A percentile compares a stretch with the other conserved stretches of the same genome.
phyloP scores from a whole-genome alignment of 2,797 vertebrate species.

The Sternotherus odoratus region DNA sequence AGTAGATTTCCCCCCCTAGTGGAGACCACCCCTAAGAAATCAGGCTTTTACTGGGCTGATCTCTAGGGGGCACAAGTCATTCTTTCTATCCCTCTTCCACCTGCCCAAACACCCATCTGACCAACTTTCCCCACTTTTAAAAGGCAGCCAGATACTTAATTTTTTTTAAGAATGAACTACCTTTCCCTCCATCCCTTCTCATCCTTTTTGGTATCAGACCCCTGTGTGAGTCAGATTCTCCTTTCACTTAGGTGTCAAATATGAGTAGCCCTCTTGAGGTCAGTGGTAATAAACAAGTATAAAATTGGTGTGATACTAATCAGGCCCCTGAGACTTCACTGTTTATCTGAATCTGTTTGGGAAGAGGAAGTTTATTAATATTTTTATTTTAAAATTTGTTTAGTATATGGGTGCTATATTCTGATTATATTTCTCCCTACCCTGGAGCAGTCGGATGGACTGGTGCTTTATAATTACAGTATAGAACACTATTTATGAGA shows the following conservation, averaged over 20 bases:
- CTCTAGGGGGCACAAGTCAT: neutral
- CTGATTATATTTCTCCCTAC: neutral
- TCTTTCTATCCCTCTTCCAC: neutral
- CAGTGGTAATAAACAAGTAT: neutral
- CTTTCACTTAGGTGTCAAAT: neutral
- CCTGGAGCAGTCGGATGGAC: neutral
- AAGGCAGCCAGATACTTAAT: neutral
- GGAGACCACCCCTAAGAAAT: too few relatives aligned
- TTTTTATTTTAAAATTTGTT: conserved; percentile 17
- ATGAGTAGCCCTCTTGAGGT: neutral
- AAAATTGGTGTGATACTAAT: conserved; percentile 14
- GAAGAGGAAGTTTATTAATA: neutral
- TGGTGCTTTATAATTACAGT: conserved; percentile 18
- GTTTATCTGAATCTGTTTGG: neutral
- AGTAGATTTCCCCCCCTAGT: too few relatives aligned
- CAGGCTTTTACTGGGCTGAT: neutral
- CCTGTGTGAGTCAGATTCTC: neutral
- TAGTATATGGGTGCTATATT: neutral
- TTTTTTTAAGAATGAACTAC: neutral
- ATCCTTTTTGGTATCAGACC: neutral
- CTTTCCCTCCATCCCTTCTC: neutral
- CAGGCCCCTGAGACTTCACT: conserved; percentile 35
- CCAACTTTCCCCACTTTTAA: neutral
- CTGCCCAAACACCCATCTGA: neutral
- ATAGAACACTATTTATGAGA: conserved; percentile 3